Base-by-base conservation (phyloP, 1,140 invertebrate species). In the Sinella curviseta region DNA sequence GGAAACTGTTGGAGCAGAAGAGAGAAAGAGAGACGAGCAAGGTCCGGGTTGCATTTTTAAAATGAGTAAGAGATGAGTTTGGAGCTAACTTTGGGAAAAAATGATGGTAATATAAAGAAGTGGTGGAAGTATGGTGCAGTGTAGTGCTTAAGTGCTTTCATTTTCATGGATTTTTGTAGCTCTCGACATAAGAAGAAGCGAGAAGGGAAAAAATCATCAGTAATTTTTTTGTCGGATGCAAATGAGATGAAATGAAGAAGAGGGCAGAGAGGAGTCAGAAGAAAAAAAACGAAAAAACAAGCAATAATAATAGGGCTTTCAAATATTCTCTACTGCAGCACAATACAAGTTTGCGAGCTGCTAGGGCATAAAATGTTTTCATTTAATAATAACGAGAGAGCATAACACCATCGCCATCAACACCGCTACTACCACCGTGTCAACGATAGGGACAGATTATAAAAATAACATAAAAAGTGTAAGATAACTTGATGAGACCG, bases 211-310 rank as follows among this genome's bases (percentile, higher is more conserved):
- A 77, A 80, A 80, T 80, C 79, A 74, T 77, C 76, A 77, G 28
- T 65, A 67, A 70, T 48, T 80, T 80, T 77, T 79, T 80, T 75
- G 30, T 67, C 55, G 65, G 74, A 80, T 80, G 78, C 78, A 80
- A 80, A 80, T 80, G 78, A 75, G 74, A 73, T 55, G 60, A 36
- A 24, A 54, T 75, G 35, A 24, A 39, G 35, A 48, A 39, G 24
- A 12, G 17, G 16, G 24, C n/a, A 74, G 24, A 74, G 31, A 36
- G 8, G 34, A 36, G 73, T 39, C n/a, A 36, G 39, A 76, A 36
- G 74, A 28, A 8, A 54, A 54, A 17, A 76, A 48, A 14, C n/a
- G n/a, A n/a, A n/a, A n/a, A 74, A 74, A 20, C 48, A 54, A 48
- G 74, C 12, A 36, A 74, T 74, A 54, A 48, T 39, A 75, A 54